phyloP scores from a whole-genome alignment of 2,113 vertebrate species.

The Nestor notabilis region DNA sequence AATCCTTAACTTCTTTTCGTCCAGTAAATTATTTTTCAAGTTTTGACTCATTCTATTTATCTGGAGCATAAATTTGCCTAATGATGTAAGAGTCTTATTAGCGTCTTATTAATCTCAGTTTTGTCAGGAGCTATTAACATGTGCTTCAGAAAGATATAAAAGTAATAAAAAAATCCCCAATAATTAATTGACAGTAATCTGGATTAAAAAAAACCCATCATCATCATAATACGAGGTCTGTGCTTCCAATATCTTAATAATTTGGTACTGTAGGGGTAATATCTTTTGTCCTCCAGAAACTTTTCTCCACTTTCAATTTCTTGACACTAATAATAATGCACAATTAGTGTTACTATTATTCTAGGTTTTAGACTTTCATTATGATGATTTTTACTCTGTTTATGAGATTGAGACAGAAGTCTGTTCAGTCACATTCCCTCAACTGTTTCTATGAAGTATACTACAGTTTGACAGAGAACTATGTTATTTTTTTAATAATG shows the following conservation, averaged over 20 bases:
- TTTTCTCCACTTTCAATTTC: background rate
- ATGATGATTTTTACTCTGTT: background rate
- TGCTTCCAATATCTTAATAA: background rate
- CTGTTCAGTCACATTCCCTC: rapidly evolving
- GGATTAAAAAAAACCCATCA: rapidly evolving
- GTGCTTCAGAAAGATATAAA: background rate
- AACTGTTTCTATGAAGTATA: background rate
- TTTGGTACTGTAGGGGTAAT: background rate
- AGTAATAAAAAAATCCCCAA: background rate
- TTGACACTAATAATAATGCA: background rate
- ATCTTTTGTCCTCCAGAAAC: background rate
- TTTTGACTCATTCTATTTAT: background rate
- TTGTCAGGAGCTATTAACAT: background rate
- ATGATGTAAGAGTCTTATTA: rapidly evolving
- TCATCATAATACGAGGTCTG: background rate
- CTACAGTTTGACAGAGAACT: background rate
- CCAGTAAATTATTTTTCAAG: background rate
- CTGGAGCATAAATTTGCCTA: background rate
- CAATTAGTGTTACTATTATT: background rate
- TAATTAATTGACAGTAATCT: background rate
- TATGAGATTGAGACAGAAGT: background rate
- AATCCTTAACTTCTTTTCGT: background rate
- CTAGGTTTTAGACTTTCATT: background rate
- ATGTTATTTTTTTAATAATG: background rate
- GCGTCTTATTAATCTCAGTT: background rate